Evolutionary conservation across 2,113 vertebrate genomes (phyloP), one percentile per base, ranked within the genome.

Genomic region (Ceyx cyanopectus): DNA sequence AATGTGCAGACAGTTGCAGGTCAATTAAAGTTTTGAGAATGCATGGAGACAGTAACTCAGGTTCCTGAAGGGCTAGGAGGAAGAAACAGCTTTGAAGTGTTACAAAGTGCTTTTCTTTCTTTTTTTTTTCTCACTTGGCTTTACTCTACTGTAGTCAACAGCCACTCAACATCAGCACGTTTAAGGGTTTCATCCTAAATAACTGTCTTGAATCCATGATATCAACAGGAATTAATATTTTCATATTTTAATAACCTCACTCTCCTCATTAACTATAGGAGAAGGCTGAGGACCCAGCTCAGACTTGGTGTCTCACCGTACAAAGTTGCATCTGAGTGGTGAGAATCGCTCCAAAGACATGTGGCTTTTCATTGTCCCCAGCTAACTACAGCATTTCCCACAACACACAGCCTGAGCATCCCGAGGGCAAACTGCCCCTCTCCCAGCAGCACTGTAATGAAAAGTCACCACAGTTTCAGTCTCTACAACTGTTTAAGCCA

Each of bases 1-100:
- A 50, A 81, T 0, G 0, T 27, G 30, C 14, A 27, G 10, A 37
- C 5, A 37, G 10, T 69, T 0, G 0, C 12, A 81, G 9, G 32
- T 20, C 3, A 4, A 14, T 27, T 11, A 72, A 43, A 60, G 5
- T 60, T 91, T 85, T 69, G 15, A 29, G 54, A 17, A 18, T 19
- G 7, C 19, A 7, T 20, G 21, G 27, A 14, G 27, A 27, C 10
- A 48, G 23, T 66, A 43, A 54, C 12, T 45, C 32, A 17, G 54
- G 34, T 37, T 79, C 18, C 62, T 81, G 62, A 73, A 27, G 27
- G 17, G 12, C 7, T 14, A 32, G 16, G 24, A 62, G 27, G 21
- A 69, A 53, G 14, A 69, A 77, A 41, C 7, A 29, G 4, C 27
- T 87, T 62, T 80, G 30, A 81, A 56, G 76, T 18, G 8, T 19